Evolutionary conservation across 1,140 invertebrate species (phyloP), one percentile per base, ranked within the genome.

Genomic region (Andrena cerasifolii): DNA sequence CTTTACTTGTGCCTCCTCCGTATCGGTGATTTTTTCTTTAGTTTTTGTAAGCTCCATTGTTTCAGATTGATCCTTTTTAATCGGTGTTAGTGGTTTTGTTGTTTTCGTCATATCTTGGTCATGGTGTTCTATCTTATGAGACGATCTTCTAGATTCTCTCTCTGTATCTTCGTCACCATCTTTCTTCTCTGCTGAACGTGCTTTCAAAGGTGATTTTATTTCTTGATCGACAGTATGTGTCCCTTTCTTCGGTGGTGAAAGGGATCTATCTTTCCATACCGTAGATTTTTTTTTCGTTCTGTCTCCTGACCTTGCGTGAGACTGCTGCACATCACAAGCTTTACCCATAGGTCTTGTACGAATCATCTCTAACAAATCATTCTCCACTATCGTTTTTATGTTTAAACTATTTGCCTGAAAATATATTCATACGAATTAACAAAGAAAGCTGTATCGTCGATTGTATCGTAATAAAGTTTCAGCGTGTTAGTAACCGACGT

Each of bases 291-390:
- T 62, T 59, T 80, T 84, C 1, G 2, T 21, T 24, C 56, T 84
- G 24, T 79, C 43, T 51, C 85, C 87, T 10, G 82, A 81, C 66
- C 56, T 87, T 31, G 43, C 66, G 8, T 72, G 56, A 36, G 75
- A 7, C 10, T 77, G 78, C 40, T 85, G 76, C 4, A 88, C 53
- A 33, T 74, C 40, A 53, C 36, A 14, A 47, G 72, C 49, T 62
- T 87, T 86, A 49, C 89, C 89, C 18, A 90, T 91, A 0, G 94
- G 94, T 84, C 92, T 94, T 56, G 93, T 94, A 40, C 94, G 91
- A 71, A 99, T 97, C 85, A 99, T 91, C 83, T 97, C 94, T 16
- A 98, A 92, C 7, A 99, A 94, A 28, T 95, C 96, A 93, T 98
- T 97, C 93, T 98, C 98, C 84, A 94, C 94, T 53, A 98, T 93